Base-by-base conservation (phyloP, 2,888 invertebrate species). In the Harmothoe impar region DNA sequence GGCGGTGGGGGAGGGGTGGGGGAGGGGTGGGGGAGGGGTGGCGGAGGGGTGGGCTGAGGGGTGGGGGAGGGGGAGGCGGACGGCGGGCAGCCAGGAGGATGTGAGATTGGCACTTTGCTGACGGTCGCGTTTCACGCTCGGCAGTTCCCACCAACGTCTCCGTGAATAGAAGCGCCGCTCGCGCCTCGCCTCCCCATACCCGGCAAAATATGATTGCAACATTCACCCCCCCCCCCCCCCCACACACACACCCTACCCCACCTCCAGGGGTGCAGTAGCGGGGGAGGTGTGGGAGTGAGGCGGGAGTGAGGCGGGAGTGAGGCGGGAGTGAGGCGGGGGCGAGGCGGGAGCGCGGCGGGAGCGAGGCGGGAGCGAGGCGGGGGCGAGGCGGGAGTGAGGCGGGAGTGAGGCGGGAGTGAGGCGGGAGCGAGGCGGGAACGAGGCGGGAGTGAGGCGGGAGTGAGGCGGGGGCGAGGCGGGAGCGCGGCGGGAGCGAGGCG, bases 1-100 rank as follows among this genome's bases (percentile, higher is more conserved):
- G 33, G 20, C 68, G 52, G 91, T 33, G 12, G 51, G 77, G 85
- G 62, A 29, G 81, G 29, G 52, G 51, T 31, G 51, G 81, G 81
- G 31, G 5, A 51, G 88, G 35, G 10, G 91, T n/a, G 62, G 62
- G 43, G 43, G 77, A 33, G 85, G 43, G 81, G 51, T 43, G 72
- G 62, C 35, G 81, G 81, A 52, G 5, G 29, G 86, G 33, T 23
- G 56, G 54, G 33, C 29, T n/a, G n/a, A n/a, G n/a, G n/a, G n/a
- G 54, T 23, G 43, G 56, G 52, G 89, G 35, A 52, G 77, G 51
- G 72, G 17, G 52, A 72, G 23, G 52, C 12, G 33, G 62, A 23
- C 31, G 10, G 43, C 5, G 10, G 43, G 43, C 25, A 15, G 52
- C 35, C 31, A 77, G 51, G 54, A 29, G 25, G 86, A 0, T 20